Evolutionary conservation across 2,797 vertebrate species (phyloP).

Genomic region (Enteromius radiatus): DNA sequence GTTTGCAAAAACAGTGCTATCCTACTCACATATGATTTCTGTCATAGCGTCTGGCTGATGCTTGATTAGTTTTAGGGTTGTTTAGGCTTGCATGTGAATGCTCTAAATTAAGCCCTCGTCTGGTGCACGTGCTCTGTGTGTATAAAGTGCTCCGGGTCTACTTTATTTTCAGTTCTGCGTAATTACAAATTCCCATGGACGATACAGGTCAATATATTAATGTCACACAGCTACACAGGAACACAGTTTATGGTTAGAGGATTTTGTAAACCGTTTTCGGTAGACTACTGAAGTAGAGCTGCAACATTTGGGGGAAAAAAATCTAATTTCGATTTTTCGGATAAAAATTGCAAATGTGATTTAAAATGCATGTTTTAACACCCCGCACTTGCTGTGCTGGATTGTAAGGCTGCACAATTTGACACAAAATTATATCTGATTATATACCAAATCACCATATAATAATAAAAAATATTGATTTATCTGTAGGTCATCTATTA

Average conservation of each 20-base stretch:
- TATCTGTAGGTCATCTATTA: background rate
- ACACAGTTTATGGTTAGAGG: background rate
- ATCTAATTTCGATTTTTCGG: background rate
- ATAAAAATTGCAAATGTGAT: background rate
- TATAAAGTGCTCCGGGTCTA: background rate
- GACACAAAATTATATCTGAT: background rate
- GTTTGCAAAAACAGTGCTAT: background rate
- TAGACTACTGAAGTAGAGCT: background rate
- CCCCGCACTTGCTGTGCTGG: background rate
- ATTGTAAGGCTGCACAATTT: background rate
- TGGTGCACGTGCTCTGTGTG: background rate
- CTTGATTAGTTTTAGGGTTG: slow-evolving; percentile 3
- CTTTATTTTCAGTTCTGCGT: background rate
- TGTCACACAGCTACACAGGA: background rate
- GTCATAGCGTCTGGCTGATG: background rate
- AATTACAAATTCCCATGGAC: background rate
- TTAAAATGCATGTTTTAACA: background rate
- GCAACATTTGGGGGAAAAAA: background rate
- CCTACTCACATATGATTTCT: background rate
- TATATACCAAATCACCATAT: background rate
- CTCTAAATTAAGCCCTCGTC: background rate
- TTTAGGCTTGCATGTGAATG: background rate
- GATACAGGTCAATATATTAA: background rate
- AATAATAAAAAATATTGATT: background rate
- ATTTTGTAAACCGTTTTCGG: background rate